phyloP scores from a whole-genome alignment of 2,797 vertebrate species.

The Echeneis naucrates region DNA sequence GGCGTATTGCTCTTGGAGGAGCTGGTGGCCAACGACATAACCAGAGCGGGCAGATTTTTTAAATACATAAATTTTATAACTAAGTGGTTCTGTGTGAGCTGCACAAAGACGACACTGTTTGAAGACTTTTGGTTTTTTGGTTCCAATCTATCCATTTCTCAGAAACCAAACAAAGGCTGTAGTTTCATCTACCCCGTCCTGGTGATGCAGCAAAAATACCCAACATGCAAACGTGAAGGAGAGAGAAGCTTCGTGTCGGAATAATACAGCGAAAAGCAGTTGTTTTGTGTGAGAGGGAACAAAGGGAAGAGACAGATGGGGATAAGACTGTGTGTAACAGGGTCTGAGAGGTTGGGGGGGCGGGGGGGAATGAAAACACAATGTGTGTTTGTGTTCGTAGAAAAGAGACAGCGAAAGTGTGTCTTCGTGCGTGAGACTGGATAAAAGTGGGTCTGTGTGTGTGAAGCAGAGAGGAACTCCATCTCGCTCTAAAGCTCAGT shows the following conservation, averaged over 20 bases:
- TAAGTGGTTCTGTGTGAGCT: conserved; percentile 51
- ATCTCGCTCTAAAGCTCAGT: conserved; percentile 70
- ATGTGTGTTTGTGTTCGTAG: conserved; percentile 20
- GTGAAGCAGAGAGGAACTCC: conserved; percentile 54
- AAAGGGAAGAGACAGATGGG: conserved; percentile 65
- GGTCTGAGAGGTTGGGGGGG: conserved; percentile 70
- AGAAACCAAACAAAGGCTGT: neutral
- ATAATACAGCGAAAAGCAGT: conserved; percentile 9
- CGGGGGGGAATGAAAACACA: conserved; percentile 68
- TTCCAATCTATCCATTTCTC: conserved; percentile 26
- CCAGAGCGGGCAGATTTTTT: conserved; percentile 48
- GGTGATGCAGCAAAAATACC: conserved; percentile 6
- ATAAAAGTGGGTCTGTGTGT: conserved; percentile 45
- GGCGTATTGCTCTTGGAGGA: conserved; percentile 57
- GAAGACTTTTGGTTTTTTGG: conserved; percentile 16
- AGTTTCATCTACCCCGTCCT: conserved; percentile 25
- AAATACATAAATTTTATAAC: conserved; percentile 66
- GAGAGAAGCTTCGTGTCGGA: conserved; percentile 11
- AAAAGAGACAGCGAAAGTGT: conserved; percentile 26
- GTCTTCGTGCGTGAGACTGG: conserved; percentile 43
- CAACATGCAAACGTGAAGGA: conserved; percentile 12
- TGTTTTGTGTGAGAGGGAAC: conserved; percentile 18
- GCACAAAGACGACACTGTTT: conserved; percentile 69
- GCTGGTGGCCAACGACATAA: conserved; percentile 41
- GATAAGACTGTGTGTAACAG: conserved; percentile 53